Conservation (phyloP, 2,888 invertebrate genomes). For the Escarpia spicata region DNA sequence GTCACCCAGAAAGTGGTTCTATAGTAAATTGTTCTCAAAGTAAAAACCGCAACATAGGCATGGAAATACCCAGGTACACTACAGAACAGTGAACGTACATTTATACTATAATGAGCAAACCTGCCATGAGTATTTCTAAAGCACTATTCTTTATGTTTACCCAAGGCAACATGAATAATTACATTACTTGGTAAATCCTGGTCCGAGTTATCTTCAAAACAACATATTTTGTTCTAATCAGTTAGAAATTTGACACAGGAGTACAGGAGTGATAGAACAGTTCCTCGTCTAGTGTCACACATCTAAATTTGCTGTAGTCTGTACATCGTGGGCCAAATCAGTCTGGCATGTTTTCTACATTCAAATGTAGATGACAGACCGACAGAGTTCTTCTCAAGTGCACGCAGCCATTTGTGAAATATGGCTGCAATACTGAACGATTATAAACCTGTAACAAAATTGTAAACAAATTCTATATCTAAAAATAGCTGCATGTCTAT, state of each 20-base stretch:
- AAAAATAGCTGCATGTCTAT: background rate
- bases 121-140: background rate
- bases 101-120: background rate
- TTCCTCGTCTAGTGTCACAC: background rate
- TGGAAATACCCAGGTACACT: background rate
- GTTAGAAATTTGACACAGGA: background rate
- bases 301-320: background rate
- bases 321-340: background rate
- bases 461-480: background rate
- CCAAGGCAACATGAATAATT: background rate
- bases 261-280: background rate
- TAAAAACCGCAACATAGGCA: background rate
- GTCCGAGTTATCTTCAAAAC: background rate
- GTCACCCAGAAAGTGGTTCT: background rate
- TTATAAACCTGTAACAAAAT: background rate
- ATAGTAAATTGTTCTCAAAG: background rate
- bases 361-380: no score
- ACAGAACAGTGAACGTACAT: background rate
- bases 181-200: background rate
- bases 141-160: constrained; percentile 7
- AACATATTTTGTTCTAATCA: background rate
- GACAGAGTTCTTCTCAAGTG: no score
- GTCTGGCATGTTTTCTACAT: background rate
- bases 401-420: background rate
- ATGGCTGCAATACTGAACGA: background rate